phyloP scores from a whole-genome alignment of 2,888 invertebrate species.

The Bimastos eiseni region DNA sequence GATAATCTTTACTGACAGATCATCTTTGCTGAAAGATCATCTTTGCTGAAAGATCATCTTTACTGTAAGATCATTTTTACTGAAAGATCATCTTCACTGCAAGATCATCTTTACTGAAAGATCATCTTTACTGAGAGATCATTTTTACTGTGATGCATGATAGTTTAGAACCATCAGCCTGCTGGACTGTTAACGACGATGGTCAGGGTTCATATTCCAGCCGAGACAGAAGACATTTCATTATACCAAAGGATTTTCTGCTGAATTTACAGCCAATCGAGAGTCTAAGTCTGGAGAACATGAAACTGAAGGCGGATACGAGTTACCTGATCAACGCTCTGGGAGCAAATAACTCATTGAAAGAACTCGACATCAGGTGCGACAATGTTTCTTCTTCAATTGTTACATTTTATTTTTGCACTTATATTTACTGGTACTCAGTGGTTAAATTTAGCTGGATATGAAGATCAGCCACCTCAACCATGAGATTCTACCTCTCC shows the following conservation, averaged over 20 bases:
- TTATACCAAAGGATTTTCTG: neutral
- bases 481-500: too few relatives aligned
- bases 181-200: neutral
- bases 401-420: neutral
- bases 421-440: too few relatives aligned
- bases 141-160: neutral
- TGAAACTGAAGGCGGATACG: conserved; percentile 76
- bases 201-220: neutral
- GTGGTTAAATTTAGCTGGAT: too few relatives aligned
- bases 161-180: neutral
- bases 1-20: too few relatives aligned
- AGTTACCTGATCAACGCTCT: conserved; percentile 80
- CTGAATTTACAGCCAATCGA: conserved; percentile 63
- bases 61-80: too few relatives aligned
- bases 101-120: too few relatives aligned
- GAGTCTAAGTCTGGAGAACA: conserved; percentile 78
- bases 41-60: too few relatives aligned
- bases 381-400: neutral
- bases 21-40: too few relatives aligned
- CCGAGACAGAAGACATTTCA: neutral
- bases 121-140: too few relatives aligned
- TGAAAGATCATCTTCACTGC: too few relatives aligned
- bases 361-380: conserved; percentile 70
- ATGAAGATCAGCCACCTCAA: too few relatives aligned
- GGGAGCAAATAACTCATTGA: conserved; percentile 79